Percentiles rank a stretch among this genome's conserved stretches.
Conservation (phyloP, 2,888 invertebrate genomes). For the Sepiola atlantica region DNA sequence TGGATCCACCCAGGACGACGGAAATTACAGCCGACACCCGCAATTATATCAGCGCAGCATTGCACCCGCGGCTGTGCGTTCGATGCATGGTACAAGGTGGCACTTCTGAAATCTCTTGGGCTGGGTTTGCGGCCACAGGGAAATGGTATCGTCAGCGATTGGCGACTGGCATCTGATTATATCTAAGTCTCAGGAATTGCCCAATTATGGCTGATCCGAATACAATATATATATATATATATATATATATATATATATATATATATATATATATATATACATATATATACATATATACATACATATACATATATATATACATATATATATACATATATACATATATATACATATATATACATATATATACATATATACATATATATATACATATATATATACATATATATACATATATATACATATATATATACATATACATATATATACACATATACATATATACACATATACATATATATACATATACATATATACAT, state of each 20-base stretch:
- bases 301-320: neutral
- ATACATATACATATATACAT: neutral
- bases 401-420: neutral
- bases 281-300: neutral
- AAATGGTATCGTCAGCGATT: neutral
- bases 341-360: neutral
- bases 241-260: conserved; percentile 34
- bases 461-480: neutral
- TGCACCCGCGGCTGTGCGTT: neutral
- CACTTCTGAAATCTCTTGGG: neutral
- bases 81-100: neutral
- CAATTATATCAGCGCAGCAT: neutral
- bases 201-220: neutral
- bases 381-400: neutral
- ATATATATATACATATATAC: neutral
- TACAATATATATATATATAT: neutral
- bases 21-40: conserved; percentile 11
- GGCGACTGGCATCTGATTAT: conserved; percentile 32
- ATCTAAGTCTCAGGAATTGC: neutral
- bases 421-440: neutral
- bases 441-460: neutral
- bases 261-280: conserved; percentile 20
- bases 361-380: neutral
- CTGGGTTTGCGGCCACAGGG: neutral
- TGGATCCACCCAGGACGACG: neutral